Percentiles rank a stretch among this genome's conserved stretches.
Conservation (phyloP, 2,888 invertebrate species). For the Encarsia formosa region DNA sequence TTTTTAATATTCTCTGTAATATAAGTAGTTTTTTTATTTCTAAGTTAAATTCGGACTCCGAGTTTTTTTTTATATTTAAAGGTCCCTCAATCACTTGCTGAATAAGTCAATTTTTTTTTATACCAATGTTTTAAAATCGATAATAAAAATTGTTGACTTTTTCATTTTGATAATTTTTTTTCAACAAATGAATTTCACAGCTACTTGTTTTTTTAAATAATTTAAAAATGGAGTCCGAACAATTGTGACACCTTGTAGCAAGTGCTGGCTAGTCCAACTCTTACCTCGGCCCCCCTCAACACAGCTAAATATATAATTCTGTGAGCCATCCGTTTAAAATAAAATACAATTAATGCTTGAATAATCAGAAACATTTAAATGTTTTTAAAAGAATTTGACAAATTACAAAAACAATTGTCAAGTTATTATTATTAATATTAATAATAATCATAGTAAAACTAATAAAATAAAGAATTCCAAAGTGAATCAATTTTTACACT, state of each 20-base stretch:
- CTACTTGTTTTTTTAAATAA: background rate
- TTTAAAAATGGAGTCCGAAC: constrained; percentile 34
- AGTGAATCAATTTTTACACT: too few relatives aligned
- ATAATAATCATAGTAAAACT: too few relatives aligned
- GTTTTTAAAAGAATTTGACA: too few relatives aligned
- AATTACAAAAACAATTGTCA: too few relatives aligned
- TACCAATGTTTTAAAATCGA: too few relatives aligned
- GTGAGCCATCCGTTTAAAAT: constrained; percentile 15
- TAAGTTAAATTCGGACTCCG: constrained; percentile 39
- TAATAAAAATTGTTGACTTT: too few relatives aligned
- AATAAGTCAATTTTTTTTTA: too few relatives aligned
- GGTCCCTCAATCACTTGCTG: background rate
- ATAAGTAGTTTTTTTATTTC: constrained; percentile 38
- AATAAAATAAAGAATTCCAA: too few relatives aligned
- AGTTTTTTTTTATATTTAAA: constrained; percentile 22
- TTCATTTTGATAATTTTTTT: too few relatives aligned
- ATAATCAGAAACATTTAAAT: constrained; percentile 14
- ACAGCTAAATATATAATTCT: constrained; percentile 39
- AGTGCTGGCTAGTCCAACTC: constrained; percentile 47
- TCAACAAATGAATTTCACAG: background rate
- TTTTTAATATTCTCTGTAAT: constrained; percentile 32
- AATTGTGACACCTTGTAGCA: constrained; percentile 42
- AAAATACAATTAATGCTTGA: background rate
- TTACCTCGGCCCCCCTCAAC: constrained; percentile 49
- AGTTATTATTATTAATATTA: too few relatives aligned